Percentiles rank a stretch among this genome's conserved stretches.
Evolutionary conservation across 2,797 vertebrate genomes (phyloP).

Genomic region (Macropus fuliginosus): DNA sequence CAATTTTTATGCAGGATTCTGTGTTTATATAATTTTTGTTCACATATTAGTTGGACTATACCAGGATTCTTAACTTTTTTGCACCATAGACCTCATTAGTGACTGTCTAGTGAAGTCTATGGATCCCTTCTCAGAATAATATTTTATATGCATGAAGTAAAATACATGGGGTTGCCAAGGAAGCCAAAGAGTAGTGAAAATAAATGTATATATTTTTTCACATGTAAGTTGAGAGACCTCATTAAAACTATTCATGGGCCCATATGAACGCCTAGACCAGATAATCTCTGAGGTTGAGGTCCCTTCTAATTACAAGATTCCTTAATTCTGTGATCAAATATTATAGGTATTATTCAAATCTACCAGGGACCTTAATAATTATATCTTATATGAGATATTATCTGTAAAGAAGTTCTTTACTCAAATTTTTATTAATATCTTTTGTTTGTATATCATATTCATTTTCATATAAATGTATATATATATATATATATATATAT

Average conservation of each 20-base stretch:
- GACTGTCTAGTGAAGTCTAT: not conserved
- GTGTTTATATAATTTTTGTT: not conserved
- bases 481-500: no score
- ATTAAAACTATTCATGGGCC: not conserved
- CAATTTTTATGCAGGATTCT: not conserved
- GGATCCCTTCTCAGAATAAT: not conserved
- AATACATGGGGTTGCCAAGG: not conserved
- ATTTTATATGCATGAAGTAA: not conserved
- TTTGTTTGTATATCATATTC: not conserved
- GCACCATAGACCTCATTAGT: not conserved
- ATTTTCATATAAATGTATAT: not conserved
- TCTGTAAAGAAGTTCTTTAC: not conserved
- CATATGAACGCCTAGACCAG: not conserved
- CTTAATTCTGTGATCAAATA: not conserved
- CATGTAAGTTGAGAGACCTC: not conserved
- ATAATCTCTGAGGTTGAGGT: not conserved
- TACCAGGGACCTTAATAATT: not conserved
- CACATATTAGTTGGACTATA: not conserved
- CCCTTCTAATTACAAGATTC: not conserved
- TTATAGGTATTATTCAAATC: not conserved
- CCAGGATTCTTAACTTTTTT: not conserved
- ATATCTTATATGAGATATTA: not conserved
- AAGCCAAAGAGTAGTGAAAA: not conserved
- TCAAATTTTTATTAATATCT: not conserved
- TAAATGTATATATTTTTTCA: not conserved